phyloP scores from a whole-genome alignment of 1,140 invertebrate genomes.

The Drosophila biarmipes region DNA sequence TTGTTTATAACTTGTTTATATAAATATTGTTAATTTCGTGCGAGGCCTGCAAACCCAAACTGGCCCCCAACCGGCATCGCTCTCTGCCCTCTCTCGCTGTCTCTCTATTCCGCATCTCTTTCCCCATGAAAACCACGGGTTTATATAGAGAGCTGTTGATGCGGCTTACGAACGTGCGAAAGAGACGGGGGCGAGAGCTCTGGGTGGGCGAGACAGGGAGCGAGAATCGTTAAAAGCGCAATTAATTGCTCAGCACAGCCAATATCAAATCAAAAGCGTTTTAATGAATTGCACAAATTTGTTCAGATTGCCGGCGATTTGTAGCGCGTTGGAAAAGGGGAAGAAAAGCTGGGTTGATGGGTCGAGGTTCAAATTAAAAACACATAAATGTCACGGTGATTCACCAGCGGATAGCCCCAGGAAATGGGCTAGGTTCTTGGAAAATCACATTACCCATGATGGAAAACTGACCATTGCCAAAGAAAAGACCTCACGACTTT shows the following conservation, averaged over 20 bases:
- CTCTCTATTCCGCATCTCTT: slow-evolving; percentile 21
- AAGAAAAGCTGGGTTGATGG: slow-evolving; percentile 17
- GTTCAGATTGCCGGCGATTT: slow-evolving; percentile 57
- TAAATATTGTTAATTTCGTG: slow-evolving; percentile 79
- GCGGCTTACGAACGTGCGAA: slow-evolving; percentile 5
- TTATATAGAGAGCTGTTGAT: slow-evolving; percentile 39
- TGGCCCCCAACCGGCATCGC: slow-evolving; percentile 43
- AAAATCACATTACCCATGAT: neutral
- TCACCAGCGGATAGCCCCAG: slow-evolving; percentile 5
- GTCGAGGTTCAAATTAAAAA: slow-evolving; percentile 9
- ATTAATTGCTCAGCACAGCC: slow-evolving; percentile 66
- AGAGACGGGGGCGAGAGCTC: slow-evolving; percentile 12
- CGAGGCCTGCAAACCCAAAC: slow-evolving; percentile 60
- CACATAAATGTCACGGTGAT: slow-evolving; percentile 31
- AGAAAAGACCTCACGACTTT: too few relatives aligned
- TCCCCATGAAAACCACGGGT: slow-evolving; percentile 65
- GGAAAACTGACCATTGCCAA: neutral
- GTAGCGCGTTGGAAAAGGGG: slow-evolving; percentile 33
- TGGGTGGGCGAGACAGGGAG: slow-evolving; percentile 22
- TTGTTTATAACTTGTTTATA: slow-evolving; percentile 84
- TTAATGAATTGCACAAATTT: slow-evolving; percentile 82
- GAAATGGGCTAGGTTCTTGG: slow-evolving; percentile 25
- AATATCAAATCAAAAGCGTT: slow-evolving; percentile 79
- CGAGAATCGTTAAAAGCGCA: slow-evolving; percentile 70
- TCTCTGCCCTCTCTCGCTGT: slow-evolving; percentile 31